A percentile compares a stretch with the other conserved stretches of the same genome.
phyloP scores from a whole-genome alignment of 2,888 invertebrate species.

The Ichneumoninae sp. region DNA sequence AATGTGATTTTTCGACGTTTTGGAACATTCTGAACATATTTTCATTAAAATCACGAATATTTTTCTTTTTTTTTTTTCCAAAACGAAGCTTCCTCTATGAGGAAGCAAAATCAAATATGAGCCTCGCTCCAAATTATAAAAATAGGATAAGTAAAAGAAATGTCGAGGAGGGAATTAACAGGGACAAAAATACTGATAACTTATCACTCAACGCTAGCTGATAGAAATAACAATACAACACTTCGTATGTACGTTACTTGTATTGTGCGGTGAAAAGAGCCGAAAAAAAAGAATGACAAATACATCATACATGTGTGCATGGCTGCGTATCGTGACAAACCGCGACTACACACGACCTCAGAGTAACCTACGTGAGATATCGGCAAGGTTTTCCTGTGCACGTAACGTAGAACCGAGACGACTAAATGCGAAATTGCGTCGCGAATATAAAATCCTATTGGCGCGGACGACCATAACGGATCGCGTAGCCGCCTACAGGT shows the following conservation, averaged over 20 bases:
- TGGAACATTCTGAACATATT: no score
- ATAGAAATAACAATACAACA: neutral
- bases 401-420: slow-evolving; percentile 26
- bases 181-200: neutral
- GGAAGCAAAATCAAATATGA: neutral
- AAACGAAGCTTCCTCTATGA: no score
- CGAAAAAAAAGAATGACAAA: neutral
- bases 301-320: neutral
- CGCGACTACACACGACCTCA: neutral
- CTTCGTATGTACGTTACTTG: neutral
- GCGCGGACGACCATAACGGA: slow-evolving; percentile 21
- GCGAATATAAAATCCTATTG: slow-evolving; percentile 25
- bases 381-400: slow-evolving; percentile 11
- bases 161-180: neutral
- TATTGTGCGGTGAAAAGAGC: neutral
- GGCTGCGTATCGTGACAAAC: slow-evolving; percentile 20
- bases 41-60: no score
- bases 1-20: no score
- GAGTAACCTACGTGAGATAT: neutral
- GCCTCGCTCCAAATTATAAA: neutral
- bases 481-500: slow-evolving; percentile 5
- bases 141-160: neutral
- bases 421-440: slow-evolving; percentile 30
- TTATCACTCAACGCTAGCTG: neutral
- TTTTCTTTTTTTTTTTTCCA: no score